Base-by-base conservation (phyloP, 2,888 invertebrate species). In the Cheilosia urbana region DNA sequence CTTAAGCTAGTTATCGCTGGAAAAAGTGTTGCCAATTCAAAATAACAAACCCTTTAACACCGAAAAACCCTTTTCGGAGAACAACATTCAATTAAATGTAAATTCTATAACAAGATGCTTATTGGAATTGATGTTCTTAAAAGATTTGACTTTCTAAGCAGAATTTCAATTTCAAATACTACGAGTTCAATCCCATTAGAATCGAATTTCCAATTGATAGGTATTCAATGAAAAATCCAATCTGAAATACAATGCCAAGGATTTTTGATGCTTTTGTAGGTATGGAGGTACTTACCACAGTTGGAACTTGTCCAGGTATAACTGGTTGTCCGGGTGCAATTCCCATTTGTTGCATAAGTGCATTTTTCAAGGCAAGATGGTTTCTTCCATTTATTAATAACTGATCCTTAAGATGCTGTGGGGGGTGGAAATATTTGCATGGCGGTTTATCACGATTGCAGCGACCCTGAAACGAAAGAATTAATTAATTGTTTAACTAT, bases 351-450 rank as follows among this genome's bases (percentile, higher is more conserved):
- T 98, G 97, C 96, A 98, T 97, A 91, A 98, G 95, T 90, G 98
- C 98, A 94, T 99, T 99, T 94, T 99, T 99, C 93, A 99, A 94
- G 91, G 99, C 99, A 94, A 99, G 95, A 94, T 99, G 99, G 95
- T 99, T 99, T 92, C 99, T 95, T 89, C 99, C 99, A 94, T 99
- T 99, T 95, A 99, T 99, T 93, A 99, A 95, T 93, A 99, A 95
- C 95, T 99, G 99, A 94, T 99, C 99, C 95, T 99, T 99, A 91
- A 99, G 95, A 93, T 99, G 99, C 93, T 99, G 99, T 89, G 99
- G 99, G 90, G 99, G 99, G 94, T 99, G 99, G 94, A 99, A 98
- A 94, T 99, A 99, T 95, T 99, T 99, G 97, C 99, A 99, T 91
- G 99, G 99, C 89, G 99, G 99, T 93, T 99, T 99, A 94, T 99